These are phyloP conservation scores for Andrena camellia DNA, from an alignment of 2,888 invertebrate species.

Conservation along the genomic window DNA sequence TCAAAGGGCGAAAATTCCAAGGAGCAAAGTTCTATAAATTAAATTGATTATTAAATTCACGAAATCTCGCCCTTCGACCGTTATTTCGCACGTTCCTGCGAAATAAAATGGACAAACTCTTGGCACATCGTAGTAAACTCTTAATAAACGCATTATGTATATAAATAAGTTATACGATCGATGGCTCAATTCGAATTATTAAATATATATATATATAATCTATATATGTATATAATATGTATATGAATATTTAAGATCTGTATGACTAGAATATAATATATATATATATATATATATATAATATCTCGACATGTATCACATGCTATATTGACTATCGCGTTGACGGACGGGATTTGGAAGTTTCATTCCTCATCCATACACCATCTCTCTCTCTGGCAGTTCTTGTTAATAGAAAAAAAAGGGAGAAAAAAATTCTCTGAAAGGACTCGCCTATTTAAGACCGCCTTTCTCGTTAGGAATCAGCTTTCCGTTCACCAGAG, in stretches of 20 bases:
- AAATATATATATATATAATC: conserved; percentile 74
- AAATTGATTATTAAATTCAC: conserved; percentile 4
- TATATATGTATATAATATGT: conserved; percentile 74
- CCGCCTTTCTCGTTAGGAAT: not conserved
- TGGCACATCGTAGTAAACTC: conserved; percentile 72
- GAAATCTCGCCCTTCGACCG: conserved; percentile 10
- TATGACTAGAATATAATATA: conserved; percentile 78
- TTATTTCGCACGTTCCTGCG: conserved; percentile 9
- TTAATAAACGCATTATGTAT: conserved; percentile 69
- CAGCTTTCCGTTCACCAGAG: conserved; percentile 41
- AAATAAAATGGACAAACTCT: conserved; percentile 60
- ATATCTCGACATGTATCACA: conserved; percentile 84
- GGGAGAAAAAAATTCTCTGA: conserved; percentile 5
- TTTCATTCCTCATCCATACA: conserved; percentile 60
- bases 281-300: conserved; percentile 40
- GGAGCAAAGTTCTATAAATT: conserved; percentile 14
- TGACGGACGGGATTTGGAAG: conserved; percentile 78
- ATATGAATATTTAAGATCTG: conserved; percentile 78
- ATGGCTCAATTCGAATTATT: conserved; percentile 75
- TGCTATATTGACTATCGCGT: conserved; percentile 85
- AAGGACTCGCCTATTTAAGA: not conserved
- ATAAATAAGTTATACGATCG: conserved; percentile 78
- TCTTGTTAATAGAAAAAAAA: not conserved
- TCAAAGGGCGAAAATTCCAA: conserved; percentile 22
- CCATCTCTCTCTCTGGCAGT: conserved; percentile 54